Evolutionary conservation across 2,888 invertebrate species (phyloP).

Genomic region (Alcis repandata): DNA sequence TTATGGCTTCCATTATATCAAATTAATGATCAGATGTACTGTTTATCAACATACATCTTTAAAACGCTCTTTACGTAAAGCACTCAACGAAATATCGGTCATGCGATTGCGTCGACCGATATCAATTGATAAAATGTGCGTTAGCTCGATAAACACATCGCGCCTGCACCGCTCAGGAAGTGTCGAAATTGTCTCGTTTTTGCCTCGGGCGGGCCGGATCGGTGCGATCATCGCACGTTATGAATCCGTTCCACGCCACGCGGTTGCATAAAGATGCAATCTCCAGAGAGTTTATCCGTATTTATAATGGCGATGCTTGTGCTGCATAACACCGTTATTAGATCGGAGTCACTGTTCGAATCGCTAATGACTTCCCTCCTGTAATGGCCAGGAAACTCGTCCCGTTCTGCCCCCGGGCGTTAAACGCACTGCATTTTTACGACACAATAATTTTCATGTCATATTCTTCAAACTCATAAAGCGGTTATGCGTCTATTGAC

Average conservation of each 20-base stretch:
- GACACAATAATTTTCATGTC: conserved; percentile 14
- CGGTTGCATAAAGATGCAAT: conserved; percentile 72
- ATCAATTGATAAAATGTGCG: conserved; percentile 31
- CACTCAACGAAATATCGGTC: conserved; percentile 31
- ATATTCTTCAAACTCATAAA: conserved; percentile 4
- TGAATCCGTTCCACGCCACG: conserved; percentile 57
- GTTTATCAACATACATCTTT: not conserved
- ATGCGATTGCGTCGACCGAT: conserved; percentile 36
- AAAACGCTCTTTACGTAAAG: not conserved
- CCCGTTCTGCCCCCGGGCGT: conserved; percentile 59
- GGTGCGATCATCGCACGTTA: conserved; percentile 46
- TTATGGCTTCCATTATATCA: not conserved
- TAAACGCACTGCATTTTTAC: conserved; percentile 42
- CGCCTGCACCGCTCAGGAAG: conserved; percentile 43
- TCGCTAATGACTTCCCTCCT: conserved; percentile 77
- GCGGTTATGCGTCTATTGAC: conserved; percentile 16
- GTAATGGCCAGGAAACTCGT: conserved; percentile 73
- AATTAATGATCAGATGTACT: not conserved
- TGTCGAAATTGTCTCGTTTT: conserved; percentile 47
- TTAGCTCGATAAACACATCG: conserved; percentile 32
- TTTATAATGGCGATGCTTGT: conserved; percentile 69
- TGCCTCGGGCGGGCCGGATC: conserved; percentile 39
- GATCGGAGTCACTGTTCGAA: conserved; percentile 71
- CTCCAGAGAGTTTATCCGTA: conserved; percentile 66
- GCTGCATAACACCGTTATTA: conserved; percentile 74